phyloP scores from a whole-genome alignment of 2,888 invertebrate genomes.

The Tipula unca region DNA sequence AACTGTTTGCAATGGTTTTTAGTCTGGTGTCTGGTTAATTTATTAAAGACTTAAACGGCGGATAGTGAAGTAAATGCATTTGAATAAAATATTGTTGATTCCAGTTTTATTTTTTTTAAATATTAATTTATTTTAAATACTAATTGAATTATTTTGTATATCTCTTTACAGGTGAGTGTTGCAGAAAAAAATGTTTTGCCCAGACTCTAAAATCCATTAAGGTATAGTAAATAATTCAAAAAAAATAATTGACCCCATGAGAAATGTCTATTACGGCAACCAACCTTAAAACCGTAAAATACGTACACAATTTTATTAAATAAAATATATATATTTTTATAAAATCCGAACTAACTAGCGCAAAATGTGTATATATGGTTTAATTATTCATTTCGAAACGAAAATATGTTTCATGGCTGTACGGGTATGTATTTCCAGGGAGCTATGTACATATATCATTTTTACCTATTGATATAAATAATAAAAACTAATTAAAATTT shows the following conservation, averaged over 20 bases:
- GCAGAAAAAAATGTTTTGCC: background rate
- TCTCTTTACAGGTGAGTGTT: background rate
- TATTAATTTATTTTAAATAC: too few species aligned
- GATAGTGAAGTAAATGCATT: too few species aligned
- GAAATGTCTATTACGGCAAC: background rate
- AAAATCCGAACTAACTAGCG: background rate
- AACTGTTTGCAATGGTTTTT: too few species aligned
- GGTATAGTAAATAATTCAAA: background rate
- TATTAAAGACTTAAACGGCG: too few species aligned
- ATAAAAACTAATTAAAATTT: too few species aligned
- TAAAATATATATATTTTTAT: too few species aligned
- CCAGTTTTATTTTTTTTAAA: too few species aligned
- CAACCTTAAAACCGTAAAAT: background rate
- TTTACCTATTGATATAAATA: too few species aligned
- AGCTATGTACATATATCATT: too few species aligned
- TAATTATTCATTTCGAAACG: background rate
- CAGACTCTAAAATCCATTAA: background rate
- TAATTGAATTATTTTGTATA: background rate
- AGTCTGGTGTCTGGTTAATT: too few species aligned
- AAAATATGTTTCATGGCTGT: background rate
- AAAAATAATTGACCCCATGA: background rate
- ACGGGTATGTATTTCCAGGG: background rate
- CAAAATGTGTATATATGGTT: background rate
- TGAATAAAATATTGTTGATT: too few species aligned
- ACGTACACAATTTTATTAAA: background rate